Evolutionary conservation across 64 coral and sea anemone genomes (phyloP).

Genomic region (Montipora capricornis): DNA sequence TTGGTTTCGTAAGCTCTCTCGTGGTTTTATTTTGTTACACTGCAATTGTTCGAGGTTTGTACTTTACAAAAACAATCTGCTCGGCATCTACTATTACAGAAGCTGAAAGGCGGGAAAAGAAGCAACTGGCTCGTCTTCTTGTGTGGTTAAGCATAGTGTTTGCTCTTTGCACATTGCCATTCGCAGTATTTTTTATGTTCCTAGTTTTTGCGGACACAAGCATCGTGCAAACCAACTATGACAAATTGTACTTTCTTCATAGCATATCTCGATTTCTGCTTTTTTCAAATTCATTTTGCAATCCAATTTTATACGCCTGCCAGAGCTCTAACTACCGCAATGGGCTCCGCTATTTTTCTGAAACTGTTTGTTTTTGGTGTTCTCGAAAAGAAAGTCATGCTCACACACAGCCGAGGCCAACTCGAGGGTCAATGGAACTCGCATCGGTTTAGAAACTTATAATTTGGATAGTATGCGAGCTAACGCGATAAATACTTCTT

Average conservation of each 20-base stretch:
- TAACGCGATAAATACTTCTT: no score
- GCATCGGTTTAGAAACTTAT: no score
- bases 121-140: constrained; percentile 25
- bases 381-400: no score
- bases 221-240: not conserved
- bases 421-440: no score
- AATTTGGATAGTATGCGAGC: no score
- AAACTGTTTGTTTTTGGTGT: no score
- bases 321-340: constrained; percentile 37
- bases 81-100: not conserved
- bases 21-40: constrained; percentile 31
- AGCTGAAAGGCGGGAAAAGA: constrained; percentile 25
- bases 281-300: constrained; percentile 22
- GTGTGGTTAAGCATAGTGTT: constrained; percentile 14
- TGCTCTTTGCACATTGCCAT: constrained; percentile 41
- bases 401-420: no score
- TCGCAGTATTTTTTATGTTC: not conserved
- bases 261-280: constrained; percentile 22
- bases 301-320: constrained; percentile 39
- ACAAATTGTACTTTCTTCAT: not conserved
- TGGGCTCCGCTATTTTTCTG: no score
- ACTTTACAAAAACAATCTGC: constrained; percentile 34
- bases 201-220: not conserved
- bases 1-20: constrained; percentile 1
- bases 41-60: constrained; percentile 53